These are phyloP conservation scores for Taenioides sp. DNA, from an alignment of 2,797 vertebrate species.

Conservation along the genomic window DNA sequence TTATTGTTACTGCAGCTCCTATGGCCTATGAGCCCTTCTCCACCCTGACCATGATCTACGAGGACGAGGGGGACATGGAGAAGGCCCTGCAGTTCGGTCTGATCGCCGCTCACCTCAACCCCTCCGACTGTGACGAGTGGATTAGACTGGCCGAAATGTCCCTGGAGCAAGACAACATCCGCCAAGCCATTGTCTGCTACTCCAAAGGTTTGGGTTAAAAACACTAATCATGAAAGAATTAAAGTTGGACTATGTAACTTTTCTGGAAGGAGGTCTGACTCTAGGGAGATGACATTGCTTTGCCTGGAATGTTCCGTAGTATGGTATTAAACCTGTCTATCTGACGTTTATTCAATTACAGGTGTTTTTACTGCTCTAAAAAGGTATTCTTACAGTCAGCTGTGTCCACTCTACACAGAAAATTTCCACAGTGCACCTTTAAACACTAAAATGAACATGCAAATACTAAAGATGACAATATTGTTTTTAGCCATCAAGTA, in stretches of 20 bases:
- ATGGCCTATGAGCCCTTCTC: slow-evolving; percentile 97
- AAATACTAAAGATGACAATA: neutral
- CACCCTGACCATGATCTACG: slow-evolving; percentile 97
- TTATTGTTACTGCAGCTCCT: slow-evolving; percentile 78
- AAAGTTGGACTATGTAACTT: neutral
- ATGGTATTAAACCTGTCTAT: neutral
- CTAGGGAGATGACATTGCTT: neutral
- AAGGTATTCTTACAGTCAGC: too few species aligned
- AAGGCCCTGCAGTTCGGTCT: slow-evolving; percentile 95
- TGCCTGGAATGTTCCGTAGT: neutral
- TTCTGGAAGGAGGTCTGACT: neutral
- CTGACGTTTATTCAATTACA: neutral
- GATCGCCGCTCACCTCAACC: slow-evolving; percentile 96
- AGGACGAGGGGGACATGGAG: slow-evolving; percentile 93
- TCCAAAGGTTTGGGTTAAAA: slow-evolving; percentile 81
- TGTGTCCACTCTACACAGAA: too few species aligned
- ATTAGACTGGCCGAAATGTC: slow-evolving; percentile 95
- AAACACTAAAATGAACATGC: neutral
- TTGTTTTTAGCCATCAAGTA: slow-evolving; percentile 87
- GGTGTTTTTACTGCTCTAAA: too few species aligned
- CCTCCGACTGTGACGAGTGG: slow-evolving; percentile 96
- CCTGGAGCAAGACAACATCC: slow-evolving; percentile 95
- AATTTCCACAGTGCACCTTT: neutral
- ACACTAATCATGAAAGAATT: neutral
- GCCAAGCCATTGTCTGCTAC: slow-evolving; percentile 96